A percentile compares a stretch with the other conserved stretches of the same genome.
These are phyloP conservation scores for Paradoxurus hermaphroditus DNA, from an alignment of 2,113 vertebrate genomes.

Conservation along the genomic window DNA sequence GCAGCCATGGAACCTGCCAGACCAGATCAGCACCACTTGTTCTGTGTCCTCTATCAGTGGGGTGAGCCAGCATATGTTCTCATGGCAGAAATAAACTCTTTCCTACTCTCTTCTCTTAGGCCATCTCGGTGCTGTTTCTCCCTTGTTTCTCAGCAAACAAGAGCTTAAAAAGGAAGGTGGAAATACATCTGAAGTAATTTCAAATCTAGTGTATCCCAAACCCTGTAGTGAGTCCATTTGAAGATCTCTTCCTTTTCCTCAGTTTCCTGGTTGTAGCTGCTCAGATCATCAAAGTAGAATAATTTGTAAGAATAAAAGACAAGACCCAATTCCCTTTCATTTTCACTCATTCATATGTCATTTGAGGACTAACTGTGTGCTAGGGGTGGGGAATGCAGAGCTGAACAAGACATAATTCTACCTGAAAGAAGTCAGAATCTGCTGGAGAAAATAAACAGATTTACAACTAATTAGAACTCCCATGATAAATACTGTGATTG, in stretches of 20 bases:
- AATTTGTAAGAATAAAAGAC: neutral
- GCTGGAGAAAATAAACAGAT: neutral
- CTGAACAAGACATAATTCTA: neutral
- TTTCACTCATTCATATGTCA: neutral
- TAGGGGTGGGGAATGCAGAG: neutral
- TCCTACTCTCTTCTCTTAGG: neutral
- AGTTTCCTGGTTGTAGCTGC: neutral
- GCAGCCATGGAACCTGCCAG: neutral
- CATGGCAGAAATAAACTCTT: too few species aligned
- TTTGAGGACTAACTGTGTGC: neutral
- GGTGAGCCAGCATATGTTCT: neutral
- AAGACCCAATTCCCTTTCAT: neutral
- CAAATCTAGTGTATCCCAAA: neutral
- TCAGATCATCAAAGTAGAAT: neutral
- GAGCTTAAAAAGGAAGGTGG: neutral
- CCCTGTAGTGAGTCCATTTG: neutral
- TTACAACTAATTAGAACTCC: neutral
- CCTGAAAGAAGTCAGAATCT: neutral
- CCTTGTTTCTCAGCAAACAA: neutral
- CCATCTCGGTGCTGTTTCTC: neutral
- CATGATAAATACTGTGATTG: neutral
- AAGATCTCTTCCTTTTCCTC: neutral
- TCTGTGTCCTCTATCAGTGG: neutral
- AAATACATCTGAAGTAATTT: neutral
- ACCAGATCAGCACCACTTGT: accelerated